A percentile compares a stretch with the other conserved stretches of the same genome.
Evolutionary conservation across 1,140 invertebrate genomes (phyloP).

Genomic region (Megathymus violae): DNA sequence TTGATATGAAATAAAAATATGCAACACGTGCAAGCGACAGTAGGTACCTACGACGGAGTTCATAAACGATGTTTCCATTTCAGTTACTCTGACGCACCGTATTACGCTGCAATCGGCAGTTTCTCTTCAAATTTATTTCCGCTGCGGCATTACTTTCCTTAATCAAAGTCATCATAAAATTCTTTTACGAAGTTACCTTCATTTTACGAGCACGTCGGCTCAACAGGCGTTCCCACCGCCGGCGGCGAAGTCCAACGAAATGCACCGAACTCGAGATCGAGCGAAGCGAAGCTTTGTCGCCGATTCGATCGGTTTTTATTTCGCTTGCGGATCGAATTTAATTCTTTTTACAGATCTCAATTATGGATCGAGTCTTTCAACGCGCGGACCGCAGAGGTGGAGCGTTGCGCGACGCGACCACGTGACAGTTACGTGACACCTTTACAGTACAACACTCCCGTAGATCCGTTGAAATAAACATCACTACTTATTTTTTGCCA

Average conservation of each 20-base stretch:
- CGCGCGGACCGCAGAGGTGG: too few species aligned
- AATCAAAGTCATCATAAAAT: constrained; percentile 28
- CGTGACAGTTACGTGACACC: too few species aligned
- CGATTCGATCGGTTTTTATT: too few species aligned
- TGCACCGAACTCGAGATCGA: constrained; percentile 7
- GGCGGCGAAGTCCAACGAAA: too few species aligned
- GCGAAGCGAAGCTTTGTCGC: neutral
- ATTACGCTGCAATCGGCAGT: constrained; percentile 9
- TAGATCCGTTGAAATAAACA: too few species aligned
- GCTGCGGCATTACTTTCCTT: constrained; percentile 21
- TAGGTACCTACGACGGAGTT: neutral
- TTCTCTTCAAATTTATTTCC: constrained; percentile 17
- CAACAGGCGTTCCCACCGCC: too few species aligned
- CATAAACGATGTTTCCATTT: constrained; percentile 5
- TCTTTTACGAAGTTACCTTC: constrained; percentile 23
- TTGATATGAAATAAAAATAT: neutral
- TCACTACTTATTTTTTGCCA: too few species aligned
- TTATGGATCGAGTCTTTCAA: too few species aligned
- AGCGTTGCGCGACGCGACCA: too few species aligned
- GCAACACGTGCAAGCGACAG: neutral
- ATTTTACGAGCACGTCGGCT: constrained; percentile 23
- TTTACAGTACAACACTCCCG: too few species aligned
- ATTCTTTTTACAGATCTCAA: too few species aligned
- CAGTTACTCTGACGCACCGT: neutral
- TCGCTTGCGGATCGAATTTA: too few species aligned